These are phyloP conservation scores for Cecropterus lyciades DNA, from an alignment of 1,140 invertebrate species.

Conservation along the genomic window DNA sequence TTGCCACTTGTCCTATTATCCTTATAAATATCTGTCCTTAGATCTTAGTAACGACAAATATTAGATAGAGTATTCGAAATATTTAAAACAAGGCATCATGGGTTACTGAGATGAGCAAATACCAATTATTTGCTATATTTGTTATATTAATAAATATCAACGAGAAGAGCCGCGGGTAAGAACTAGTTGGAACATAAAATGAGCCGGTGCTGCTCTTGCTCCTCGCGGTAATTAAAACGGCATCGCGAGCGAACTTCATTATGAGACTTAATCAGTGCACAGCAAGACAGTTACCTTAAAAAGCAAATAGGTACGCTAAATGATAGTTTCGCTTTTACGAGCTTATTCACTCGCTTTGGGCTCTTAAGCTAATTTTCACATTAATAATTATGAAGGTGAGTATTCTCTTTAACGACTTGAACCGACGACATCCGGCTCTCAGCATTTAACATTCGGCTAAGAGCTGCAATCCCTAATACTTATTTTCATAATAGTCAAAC, in stretches of 20 bases:
- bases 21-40: too few relatives aligned
- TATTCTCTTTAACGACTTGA: conserved; percentile 1
- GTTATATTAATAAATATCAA: too few relatives aligned
- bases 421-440: background rate
- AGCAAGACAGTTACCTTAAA: conserved; percentile 65
- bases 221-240: conserved; percentile 68
- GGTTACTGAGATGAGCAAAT: too few relatives aligned
- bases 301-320: conserved; percentile 41
- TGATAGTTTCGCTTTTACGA: conserved; percentile 55
- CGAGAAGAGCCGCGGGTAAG: conserved; percentile 5
- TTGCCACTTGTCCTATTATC: too few relatives aligned
- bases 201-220: conserved; percentile 49
- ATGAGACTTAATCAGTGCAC: conserved; percentile 72
- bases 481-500: too few relatives aligned
- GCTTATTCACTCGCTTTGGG: conserved; percentile 23
- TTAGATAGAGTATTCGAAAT: too few relatives aligned
- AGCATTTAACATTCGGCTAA: conserved; percentile 13
- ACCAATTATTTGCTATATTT: too few relatives aligned
- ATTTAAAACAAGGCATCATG: too few relatives aligned
- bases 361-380: conserved; percentile 33
- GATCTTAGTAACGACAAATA: too few relatives aligned
- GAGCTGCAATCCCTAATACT: conserved; percentile 8
- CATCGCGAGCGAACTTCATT: conserved; percentile 68
- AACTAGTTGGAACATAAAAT: conserved; percentile 7
- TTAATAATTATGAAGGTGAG: conserved; percentile 37